Base-by-base conservation (phyloP, 2,113 vertebrate genomes). In the Capra hircus region DNA sequence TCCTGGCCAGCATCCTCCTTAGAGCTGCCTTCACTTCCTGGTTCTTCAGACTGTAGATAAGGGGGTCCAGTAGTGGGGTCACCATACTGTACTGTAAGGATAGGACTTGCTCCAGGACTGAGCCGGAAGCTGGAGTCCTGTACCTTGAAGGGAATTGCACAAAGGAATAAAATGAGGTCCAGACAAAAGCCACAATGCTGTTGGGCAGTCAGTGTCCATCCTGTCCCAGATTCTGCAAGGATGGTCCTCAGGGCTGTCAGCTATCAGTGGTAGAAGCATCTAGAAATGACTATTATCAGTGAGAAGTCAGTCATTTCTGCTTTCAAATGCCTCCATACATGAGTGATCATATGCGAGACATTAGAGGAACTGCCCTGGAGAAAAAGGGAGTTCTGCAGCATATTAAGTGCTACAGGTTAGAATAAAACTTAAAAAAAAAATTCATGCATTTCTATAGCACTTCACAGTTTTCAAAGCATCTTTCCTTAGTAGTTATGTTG, bases 11-110 rank as follows among this genome's bases (percentile, higher is more conserved):
- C 67, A 95, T 57, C 53, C 53, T 97, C 48, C 21, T 93, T 16
- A 98, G 86, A 85, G 97, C 96, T 27, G 43, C 83, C 67, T 96
- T 97, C 16, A 89, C 89, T 4, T 97, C 91, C 12, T 82, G 52
- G 40, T 97, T 98, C 78, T 89, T 97, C 86, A 97, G 86, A 71
- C 94, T 97, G 64, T 96, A 98, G 95, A 96, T 95, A 78, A 97
- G 59, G 8, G 93, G 95, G 78, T 95, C 97, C 45, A 97, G 67
- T 64, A 94, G 27, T 0, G 91, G 96, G 0, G 77, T 97, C 91
- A 98, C 89, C 85, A 97, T 57, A 36, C 93, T 94, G 91, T 97
- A 96, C 62, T 97, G 94, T 67, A 97, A 0, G 3, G 97, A 94
- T 1, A 97, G 36, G 27, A 95, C 93, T 94, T 97, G 81, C 10